Evolutionary conservation across 2,797 vertebrate species (phyloP).

Genomic region (Dermochelys coriacea): DNA sequence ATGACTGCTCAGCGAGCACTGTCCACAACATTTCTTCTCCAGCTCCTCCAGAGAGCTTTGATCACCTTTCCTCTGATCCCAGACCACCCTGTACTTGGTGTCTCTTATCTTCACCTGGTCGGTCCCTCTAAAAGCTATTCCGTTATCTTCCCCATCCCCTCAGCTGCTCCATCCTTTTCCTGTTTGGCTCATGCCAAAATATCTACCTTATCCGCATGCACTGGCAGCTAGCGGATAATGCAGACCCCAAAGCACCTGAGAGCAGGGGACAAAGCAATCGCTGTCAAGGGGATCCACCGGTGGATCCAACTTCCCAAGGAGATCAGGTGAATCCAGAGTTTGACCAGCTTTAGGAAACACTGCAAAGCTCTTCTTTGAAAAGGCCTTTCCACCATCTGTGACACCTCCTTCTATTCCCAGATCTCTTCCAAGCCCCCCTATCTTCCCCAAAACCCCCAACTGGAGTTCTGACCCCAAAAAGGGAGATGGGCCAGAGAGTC

Average conservation of each 20-base stretch:
- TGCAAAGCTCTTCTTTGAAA: not conserved
- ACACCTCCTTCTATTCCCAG: not conserved
- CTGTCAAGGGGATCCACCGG: not conserved
- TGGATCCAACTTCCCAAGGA: not conserved
- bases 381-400: not conserved
- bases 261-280: not conserved
- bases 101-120: not conserved
- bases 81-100: not conserved
- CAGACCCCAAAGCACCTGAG: not conserved
- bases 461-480: not conserved
- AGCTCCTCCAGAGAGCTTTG: not conserved
- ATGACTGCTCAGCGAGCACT: not conserved
- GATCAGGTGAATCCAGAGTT: not conserved
- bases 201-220: not conserved
- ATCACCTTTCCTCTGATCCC: not conserved
- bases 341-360: not conserved
- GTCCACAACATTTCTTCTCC: not conserved
- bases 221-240: not conserved
- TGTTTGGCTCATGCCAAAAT: not conserved
- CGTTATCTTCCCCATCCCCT: not conserved
- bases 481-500: not conserved
- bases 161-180: not conserved
- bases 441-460: not conserved
- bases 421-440: not conserved
- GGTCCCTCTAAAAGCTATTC: not conserved